phyloP scores from a whole-genome alignment of 64 coral and sea anemone species.

The Platygyra sinensis region DNA sequence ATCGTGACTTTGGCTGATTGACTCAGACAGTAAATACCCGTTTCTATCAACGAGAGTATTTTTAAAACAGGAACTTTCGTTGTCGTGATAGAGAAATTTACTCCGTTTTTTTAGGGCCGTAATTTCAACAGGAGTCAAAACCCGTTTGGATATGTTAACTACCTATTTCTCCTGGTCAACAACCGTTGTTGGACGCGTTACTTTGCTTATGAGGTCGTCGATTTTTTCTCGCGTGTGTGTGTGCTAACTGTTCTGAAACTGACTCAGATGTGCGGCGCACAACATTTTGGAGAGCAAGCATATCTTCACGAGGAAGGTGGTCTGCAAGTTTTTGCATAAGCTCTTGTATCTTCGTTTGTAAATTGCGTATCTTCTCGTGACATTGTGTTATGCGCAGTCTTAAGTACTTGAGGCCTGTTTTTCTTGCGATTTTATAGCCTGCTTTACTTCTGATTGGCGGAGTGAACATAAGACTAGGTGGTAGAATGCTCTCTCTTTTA shows the following conservation, averaged over 20 bases:
- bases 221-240: background rate
- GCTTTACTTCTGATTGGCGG: no score
- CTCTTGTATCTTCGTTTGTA: background rate
- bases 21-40: background rate
- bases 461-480: no score
- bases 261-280: background rate
- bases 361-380: no score
- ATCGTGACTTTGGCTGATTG: background rate
- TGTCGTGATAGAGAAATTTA: background rate
- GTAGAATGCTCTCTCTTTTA: no score
- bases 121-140: background rate
- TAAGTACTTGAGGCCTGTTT: no score
- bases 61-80: background rate
- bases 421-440: no score
- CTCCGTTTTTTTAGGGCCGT: background rate
- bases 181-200: background rate
- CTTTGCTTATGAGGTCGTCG: background rate
- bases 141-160: background rate
- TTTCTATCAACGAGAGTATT: background rate
- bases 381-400: no score
- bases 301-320: background rate
- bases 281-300: background rate
- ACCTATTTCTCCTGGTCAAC: background rate
- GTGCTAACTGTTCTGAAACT: background rate
- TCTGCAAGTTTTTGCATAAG: background rate